Base-by-base conservation (phyloP, 2,113 vertebrate species). In the Dermatemys mawii region DNA sequence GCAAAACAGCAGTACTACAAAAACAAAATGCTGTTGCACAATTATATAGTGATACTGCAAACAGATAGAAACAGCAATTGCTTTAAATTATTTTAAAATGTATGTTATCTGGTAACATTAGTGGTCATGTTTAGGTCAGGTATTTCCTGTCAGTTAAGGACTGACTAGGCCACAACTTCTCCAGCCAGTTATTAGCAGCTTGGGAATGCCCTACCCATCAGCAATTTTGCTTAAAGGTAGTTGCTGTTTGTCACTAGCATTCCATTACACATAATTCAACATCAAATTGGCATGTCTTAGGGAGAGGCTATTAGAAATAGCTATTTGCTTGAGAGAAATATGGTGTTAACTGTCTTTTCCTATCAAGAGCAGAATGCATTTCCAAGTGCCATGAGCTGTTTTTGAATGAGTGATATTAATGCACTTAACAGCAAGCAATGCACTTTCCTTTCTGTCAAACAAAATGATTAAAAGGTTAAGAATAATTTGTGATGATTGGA, bases 391-490 rank as follows among this genome's bases (percentile, higher is more conserved):
- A 9, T 26, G 46, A 89, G 12, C 67, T 87, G 46, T 53, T 84
- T 75, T 48, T n/a, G 29, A 90, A 78, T 41, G 2, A 83, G 9
- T 80, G 51, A 26, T 73, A 63, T 46, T 83, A 93, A 55, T 86
- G 24, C 5, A 19, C 86, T 95, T 57, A 75, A 26, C n/a, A 92
- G 6, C 5, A 50, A 29, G 12, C 86, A 95, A 29, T 83, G 9
- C 2, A 9, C 2, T 57, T 90, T 89, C 44, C 32, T 76, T 87
- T 26, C 60, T 90, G 8, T 85, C 51, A 91, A n/a, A 35, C 57
- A 80, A 88, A 93, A 55, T 7, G 0, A 83, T 87, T 80, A 10
- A 86, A 78, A 84, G 80, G 7, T 57, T 26, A 54, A n/a, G 19
- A 81, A 75, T 86, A 0, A 5, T 80, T 84, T 78, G 13, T 90